phyloP scores from a whole-genome alignment of 2,113 vertebrate species.

The Psittacara wagleri region DNA sequence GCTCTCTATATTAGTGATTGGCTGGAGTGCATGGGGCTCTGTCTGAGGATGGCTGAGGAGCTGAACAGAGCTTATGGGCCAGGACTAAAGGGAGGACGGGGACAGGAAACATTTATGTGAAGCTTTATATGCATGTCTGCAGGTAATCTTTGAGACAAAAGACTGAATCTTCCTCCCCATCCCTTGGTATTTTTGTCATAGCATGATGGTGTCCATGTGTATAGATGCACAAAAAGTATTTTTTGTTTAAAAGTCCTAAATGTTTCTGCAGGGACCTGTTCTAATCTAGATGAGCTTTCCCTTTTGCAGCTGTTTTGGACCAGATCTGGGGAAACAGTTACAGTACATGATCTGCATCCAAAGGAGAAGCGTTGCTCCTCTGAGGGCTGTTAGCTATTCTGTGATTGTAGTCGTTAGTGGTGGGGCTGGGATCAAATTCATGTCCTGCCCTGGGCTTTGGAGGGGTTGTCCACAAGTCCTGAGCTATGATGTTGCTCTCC shows the following conservation, averaged over 20 bases:
- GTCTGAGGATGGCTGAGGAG: background rate
- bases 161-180: background rate
- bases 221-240: background rate
- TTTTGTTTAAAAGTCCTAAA: background rate
- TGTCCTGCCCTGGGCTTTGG: background rate
- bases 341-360: background rate
- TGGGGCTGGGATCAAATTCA: background rate
- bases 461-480: background rate
- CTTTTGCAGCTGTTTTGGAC: conserved; percentile 35
- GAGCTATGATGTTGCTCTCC: background rate
- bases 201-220: background rate
- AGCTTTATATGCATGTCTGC: background rate
- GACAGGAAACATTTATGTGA: background rate
- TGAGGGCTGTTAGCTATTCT: background rate
- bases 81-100: background rate
- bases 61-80: background rate
- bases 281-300: background rate
- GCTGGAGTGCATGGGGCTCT: background rate
- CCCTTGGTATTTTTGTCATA: background rate
- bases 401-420: background rate
- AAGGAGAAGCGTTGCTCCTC: background rate
- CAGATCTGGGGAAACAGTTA: background rate
- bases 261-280: conserved; percentile 3
- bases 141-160: background rate
- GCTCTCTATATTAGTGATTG: background rate